Percentiles rank a stretch among this genome's conserved stretches.
These are phyloP conservation scores for Acropora yongei DNA, from an alignment of 64 coral and sea anemone species.

Conservation along the genomic window DNA sequence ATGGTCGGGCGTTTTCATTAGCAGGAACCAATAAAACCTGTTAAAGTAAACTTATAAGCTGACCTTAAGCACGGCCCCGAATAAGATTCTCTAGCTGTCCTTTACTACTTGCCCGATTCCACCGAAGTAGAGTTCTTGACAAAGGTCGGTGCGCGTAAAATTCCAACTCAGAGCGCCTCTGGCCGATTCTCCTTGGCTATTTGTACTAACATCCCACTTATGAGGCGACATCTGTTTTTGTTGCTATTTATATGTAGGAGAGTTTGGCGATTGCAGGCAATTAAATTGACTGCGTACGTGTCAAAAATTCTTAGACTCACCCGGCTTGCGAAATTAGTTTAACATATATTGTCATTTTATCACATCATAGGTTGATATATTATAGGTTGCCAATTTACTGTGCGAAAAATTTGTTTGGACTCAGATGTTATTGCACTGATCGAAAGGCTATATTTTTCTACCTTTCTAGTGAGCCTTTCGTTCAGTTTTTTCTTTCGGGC, in stretches of 20 bases:
- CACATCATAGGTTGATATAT: too few species aligned
- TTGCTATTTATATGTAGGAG: neutral
- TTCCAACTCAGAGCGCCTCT: neutral
- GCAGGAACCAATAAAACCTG: neutral
- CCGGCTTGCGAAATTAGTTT: neutral
- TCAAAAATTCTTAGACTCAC: neutral
- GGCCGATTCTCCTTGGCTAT: neutral
- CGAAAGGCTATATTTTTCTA: too few species aligned
- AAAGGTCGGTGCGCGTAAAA: neutral
- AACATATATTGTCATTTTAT: neutral
- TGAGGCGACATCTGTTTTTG: neutral
- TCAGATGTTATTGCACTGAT: too few species aligned
- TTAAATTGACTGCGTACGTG: neutral
- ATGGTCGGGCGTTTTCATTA: neutral
- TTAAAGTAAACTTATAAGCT: neutral
- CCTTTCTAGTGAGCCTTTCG: too few species aligned
- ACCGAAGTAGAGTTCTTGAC: too few species aligned
- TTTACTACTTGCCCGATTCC: neutral
- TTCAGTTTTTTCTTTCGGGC: too few species aligned
- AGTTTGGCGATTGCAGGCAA: neutral
- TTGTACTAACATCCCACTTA: neutral
- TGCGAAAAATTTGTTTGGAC: too few species aligned
- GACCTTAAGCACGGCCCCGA: neutral
- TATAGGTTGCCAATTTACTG: too few species aligned
- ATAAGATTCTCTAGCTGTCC: neutral